Conservation (phyloP, 1,140 invertebrate species). For the Cyclargus thomasi region DNA sequence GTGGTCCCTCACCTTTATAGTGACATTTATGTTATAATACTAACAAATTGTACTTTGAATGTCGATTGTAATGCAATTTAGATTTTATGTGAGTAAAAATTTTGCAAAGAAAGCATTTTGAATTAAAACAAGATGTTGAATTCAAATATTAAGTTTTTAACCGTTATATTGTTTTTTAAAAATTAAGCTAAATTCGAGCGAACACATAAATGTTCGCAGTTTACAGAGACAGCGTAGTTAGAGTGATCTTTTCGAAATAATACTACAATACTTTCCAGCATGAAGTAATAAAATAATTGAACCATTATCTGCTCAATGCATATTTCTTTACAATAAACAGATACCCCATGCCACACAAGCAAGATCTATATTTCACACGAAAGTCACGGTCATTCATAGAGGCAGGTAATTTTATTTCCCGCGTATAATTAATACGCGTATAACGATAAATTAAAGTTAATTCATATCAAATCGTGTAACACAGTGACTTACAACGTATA, state of each 20-base stretch:
- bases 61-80: neutral
- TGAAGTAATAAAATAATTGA: neutral
- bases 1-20: neutral
- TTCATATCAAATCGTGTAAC: conserved; percentile 41
- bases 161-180: too few species aligned
- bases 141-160: too few species aligned
- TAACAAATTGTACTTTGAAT: neutral
- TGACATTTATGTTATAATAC: conserved; percentile 4
- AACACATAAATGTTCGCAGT: too few species aligned
- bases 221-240: neutral
- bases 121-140: too few species aligned
- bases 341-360: neutral
- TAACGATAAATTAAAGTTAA: conserved; percentile 51
- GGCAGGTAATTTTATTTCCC: conserved; percentile 16
- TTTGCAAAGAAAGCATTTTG: neutral
- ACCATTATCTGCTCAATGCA: neutral
- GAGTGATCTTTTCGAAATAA: neutral
- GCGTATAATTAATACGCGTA: conserved; percentile 30
- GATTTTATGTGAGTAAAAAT: neutral
- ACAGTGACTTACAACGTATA: conserved; percentile 34
- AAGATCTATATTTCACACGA: neutral
- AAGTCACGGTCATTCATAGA: neutral
- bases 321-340: neutral
- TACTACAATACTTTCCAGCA: neutral
- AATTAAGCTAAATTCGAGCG: too few species aligned